phyloP scores from a whole-genome alignment of 1,140 invertebrate genomes.

The Drosophila rufa region DNA sequence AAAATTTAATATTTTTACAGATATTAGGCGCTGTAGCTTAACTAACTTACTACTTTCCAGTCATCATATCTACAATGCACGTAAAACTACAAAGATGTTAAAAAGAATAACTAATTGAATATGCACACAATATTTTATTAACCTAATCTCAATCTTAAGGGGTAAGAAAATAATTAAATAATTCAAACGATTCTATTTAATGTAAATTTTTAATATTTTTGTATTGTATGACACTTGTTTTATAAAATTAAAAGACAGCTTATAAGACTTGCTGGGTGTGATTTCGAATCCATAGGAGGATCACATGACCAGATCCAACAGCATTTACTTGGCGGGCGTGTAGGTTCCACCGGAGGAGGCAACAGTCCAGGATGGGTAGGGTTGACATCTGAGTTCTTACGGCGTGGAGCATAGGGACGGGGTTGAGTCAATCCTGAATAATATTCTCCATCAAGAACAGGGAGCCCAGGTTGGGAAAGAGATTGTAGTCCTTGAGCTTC shows the following conservation, averaged over 20 bases:
- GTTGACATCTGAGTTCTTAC: neutral
- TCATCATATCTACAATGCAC: too few species aligned
- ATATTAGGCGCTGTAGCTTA: too few species aligned
- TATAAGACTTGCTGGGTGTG: neutral
- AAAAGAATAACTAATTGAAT: neutral
- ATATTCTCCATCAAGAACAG: neutral
- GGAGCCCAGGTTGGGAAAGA: too few species aligned
- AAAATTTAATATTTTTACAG: too few species aligned
- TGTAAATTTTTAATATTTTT: too few species aligned
- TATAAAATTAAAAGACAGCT: neutral
- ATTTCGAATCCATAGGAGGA: neutral
- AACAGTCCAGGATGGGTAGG: neutral
- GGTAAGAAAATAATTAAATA: neutral
- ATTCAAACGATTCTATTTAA: neutral
- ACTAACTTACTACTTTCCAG: too few species aligned
- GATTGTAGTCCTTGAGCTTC: neutral
- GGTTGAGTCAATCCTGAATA: neutral
- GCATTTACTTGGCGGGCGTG: conserved; percentile 1
- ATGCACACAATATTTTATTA: too few species aligned
- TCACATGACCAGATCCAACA: conserved; percentile 13
- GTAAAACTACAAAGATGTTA: neutral
- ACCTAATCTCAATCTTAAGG: too few species aligned
- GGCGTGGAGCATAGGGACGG: neutral
- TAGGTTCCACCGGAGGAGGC: neutral
- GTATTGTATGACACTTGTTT: neutral